A percentile compares a stretch with the other conserved stretches of the same genome.
Conservation (phyloP, 2,113 vertebrate species). For the Hemiscyllium ocellatum region DNA sequence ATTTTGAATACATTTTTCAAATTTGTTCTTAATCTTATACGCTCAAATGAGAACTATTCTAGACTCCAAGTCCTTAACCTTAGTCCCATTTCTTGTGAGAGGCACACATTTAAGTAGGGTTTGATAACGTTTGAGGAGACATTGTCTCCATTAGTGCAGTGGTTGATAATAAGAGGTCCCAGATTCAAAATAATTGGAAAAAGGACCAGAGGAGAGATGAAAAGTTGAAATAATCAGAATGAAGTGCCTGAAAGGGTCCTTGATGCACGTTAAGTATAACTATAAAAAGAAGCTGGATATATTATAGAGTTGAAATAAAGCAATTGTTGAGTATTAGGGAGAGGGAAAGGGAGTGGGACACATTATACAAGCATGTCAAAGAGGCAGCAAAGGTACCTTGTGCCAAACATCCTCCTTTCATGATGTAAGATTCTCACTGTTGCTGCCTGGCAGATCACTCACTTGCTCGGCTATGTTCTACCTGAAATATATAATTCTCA, state of each 20-base stretch:
- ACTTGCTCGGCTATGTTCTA: background rate
- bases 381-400: background rate
- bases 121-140: background rate
- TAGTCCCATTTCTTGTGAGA: background rate
- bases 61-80: background rate
- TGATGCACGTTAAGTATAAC: background rate
- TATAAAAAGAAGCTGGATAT: background rate
- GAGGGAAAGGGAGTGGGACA: background rate
- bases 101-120: background rate
- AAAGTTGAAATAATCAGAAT: background rate
- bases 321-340: background rate
- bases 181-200: background rate
- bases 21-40: background rate
- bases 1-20: background rate
- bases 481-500: background rate
- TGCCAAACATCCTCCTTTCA: background rate
- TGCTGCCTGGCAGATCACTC: background rate
- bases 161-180: background rate
- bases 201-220: background rate
- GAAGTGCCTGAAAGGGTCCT: background rate
- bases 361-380: background rate
- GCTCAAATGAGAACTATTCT: background rate
- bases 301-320: background rate
- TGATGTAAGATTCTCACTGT: background rate
- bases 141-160: background rate